Conservation (phyloP, 30 jellyfish, hydroid and myxozoan genomes). For the Morbakka virulenta region DNA sequence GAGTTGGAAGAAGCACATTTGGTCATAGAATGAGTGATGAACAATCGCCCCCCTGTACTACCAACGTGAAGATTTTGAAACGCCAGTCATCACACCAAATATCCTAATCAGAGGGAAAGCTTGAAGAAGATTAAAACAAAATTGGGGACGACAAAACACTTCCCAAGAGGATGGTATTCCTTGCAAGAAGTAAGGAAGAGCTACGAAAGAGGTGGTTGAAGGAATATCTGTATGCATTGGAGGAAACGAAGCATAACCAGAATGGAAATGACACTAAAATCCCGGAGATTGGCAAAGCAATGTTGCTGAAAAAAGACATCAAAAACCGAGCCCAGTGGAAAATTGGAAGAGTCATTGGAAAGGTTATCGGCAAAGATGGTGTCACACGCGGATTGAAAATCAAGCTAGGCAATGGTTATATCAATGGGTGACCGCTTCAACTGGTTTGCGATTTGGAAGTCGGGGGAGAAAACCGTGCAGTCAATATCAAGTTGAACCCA, state of each 20-base stretch:
- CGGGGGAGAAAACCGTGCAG: constrained; percentile 39
- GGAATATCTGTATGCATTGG: constrained; percentile 18
- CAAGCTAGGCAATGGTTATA: constrained; percentile 22
- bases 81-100: constrained; percentile 46
- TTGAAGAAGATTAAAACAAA: constrained; percentile 2
- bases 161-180: constrained; percentile 11
- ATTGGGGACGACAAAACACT: background rate
- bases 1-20: constrained; percentile 21
- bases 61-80: constrained; percentile 43
- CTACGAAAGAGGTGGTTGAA: constrained; percentile 13
- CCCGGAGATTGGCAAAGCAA: constrained; percentile 18
- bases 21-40: constrained; percentile 2
- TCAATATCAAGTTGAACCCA: constrained; percentile 10
- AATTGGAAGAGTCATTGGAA: constrained; percentile 38
- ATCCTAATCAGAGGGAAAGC: constrained; percentile 14
- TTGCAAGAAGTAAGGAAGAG: constrained; percentile 18
- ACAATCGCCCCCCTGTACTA: constrained; percentile 31
- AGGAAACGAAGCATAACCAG: constrained; percentile 15
- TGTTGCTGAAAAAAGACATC: constrained; percentile 29
- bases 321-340: constrained; percentile 35
- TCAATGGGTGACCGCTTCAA: constrained; percentile 39
- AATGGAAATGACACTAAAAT: background rate
- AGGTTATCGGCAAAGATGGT: constrained; percentile 35
- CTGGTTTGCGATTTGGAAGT: constrained; percentile 27
- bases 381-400: constrained; percentile 41